Evolutionary conservation across 1,140 invertebrate genomes (phyloP).

Genomic region (Condylostylus longicornis): DNA sequence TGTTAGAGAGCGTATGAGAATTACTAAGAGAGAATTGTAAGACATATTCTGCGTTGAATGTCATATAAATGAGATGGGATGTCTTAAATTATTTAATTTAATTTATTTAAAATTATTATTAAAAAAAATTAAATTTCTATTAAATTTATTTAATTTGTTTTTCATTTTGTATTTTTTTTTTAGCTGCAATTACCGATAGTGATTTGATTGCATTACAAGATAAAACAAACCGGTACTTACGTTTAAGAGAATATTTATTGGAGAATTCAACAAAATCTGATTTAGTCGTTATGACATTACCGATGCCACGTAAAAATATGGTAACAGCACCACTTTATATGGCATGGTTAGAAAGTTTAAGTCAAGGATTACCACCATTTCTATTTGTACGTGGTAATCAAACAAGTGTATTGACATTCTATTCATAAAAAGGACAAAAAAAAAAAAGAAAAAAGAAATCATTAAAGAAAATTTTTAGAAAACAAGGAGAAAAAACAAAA

Average conservation of each 20-base stretch:
- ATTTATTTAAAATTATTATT: constrained; percentile 1
- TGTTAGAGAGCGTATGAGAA: no score
- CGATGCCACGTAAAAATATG: constrained; percentile 79
- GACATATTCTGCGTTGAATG: no score
- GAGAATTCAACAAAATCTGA: constrained; percentile 73
- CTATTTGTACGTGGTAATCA: constrained; percentile 90
- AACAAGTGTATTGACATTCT: constrained; percentile 90
- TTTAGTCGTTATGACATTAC: constrained; percentile 77
- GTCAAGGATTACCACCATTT: constrained; percentile 74
- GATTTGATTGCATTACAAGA: constrained; percentile 73
- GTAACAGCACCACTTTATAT: constrained; percentile 82
- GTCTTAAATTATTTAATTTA: no score
- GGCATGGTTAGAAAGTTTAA: constrained; percentile 88
- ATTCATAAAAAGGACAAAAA: no score
- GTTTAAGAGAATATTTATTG: constrained; percentile 71
- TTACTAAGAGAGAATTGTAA: no score
- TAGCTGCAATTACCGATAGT: constrained; percentile 59
- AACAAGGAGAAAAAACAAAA: no score
- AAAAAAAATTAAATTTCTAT: constrained; percentile 1
- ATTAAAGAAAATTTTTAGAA: no score
- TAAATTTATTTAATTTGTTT: constrained; percentile 1
- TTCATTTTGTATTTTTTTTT: constrained; percentile 16
- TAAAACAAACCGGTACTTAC: constrained; percentile 81
- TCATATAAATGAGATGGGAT: no score
- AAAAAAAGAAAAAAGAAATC: no score